Evolutionary conservation across 2,113 vertebrate genomes (phyloP).

Genomic region (Melanerpes aurifrons): DNA sequence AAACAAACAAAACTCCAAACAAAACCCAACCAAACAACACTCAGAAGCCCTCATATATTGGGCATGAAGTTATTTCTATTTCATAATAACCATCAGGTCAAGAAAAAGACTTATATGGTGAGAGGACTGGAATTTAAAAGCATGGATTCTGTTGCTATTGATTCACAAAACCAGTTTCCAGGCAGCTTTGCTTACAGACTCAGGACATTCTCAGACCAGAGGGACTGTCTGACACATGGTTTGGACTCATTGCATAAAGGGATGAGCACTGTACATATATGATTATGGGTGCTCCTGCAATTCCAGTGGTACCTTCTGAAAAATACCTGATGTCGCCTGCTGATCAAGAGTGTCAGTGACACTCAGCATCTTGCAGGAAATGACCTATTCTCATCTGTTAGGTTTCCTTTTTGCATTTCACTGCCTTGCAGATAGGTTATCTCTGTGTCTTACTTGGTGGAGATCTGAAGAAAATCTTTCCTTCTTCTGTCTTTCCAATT

Average conservation of each 20-base stretch:
- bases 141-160: background rate
- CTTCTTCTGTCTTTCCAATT: background rate
- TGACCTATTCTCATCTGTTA: background rate
- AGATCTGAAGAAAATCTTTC: background rate
- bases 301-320: background rate
- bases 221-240: background rate
- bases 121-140: background rate
- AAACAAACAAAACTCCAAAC: background rate
- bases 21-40: too few species aligned
- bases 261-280: background rate
- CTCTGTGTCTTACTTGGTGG: background rate
- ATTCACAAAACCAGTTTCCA: background rate
- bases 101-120: background rate
- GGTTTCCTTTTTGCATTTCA: background rate
- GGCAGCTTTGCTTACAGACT: background rate
- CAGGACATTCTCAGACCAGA: background rate
- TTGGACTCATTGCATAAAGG: background rate
- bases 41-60: background rate
- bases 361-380: background rate
- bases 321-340: background rate
- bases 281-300: background rate
- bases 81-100: background rate
- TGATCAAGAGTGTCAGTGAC: background rate
- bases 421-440: background rate
- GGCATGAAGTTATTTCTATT: background rate